Percentiles rank a stretch among this genome's conserved stretches.
Evolutionary conservation across 2,888 invertebrate genomes (phyloP).

Genomic region (Lochmaea capreae): DNA sequence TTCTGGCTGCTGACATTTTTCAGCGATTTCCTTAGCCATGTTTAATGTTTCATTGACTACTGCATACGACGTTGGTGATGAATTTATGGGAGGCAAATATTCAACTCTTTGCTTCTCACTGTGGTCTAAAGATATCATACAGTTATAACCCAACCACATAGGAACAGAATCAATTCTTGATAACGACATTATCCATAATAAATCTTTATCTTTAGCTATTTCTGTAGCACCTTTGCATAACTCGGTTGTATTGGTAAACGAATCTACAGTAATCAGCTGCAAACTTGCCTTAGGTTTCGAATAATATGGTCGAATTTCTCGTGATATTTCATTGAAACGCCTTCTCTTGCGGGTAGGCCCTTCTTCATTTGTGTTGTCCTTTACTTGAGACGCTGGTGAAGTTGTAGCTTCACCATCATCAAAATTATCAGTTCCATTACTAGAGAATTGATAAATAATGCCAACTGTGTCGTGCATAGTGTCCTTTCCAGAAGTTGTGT

Average conservation of each 20-base stretch:
- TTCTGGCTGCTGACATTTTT: slow-evolving; percentile 23
- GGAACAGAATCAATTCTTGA: slow-evolving; percentile 46
- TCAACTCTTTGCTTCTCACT: slow-evolving; percentile 38
- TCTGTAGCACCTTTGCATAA: slow-evolving; percentile 31
- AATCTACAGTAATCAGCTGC: slow-evolving; percentile 33
- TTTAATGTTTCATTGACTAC: slow-evolving; percentile 33
- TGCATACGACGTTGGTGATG: slow-evolving; percentile 34
- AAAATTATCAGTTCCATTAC: slow-evolving; percentile 38
- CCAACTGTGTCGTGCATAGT: slow-evolving; percentile 52
- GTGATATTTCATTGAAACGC: slow-evolving; percentile 26
- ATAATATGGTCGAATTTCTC: slow-evolving; percentile 26
- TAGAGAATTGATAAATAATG: slow-evolving; percentile 22
- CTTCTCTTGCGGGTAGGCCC: slow-evolving; percentile 29
- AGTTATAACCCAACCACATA: slow-evolving; percentile 56
- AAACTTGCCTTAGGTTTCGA: slow-evolving; percentile 32
- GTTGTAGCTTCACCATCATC: slow-evolving; percentile 34
- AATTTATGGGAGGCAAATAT: slow-evolving; percentile 31
- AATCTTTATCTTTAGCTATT: slow-evolving; percentile 51
- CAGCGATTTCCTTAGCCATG: slow-evolving; percentile 23
- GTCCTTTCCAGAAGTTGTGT: slow-evolving; percentile 47
- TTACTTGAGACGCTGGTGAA: background rate
- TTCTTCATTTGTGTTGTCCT: slow-evolving; percentile 17
- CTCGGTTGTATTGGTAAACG: slow-evolving; percentile 23
- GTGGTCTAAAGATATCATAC: slow-evolving; percentile 30
- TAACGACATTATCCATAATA: slow-evolving; percentile 49